These are phyloP conservation scores for Phortica okadai DNA, from an alignment of 2,888 invertebrate genomes.

Conservation along the genomic window DNA sequence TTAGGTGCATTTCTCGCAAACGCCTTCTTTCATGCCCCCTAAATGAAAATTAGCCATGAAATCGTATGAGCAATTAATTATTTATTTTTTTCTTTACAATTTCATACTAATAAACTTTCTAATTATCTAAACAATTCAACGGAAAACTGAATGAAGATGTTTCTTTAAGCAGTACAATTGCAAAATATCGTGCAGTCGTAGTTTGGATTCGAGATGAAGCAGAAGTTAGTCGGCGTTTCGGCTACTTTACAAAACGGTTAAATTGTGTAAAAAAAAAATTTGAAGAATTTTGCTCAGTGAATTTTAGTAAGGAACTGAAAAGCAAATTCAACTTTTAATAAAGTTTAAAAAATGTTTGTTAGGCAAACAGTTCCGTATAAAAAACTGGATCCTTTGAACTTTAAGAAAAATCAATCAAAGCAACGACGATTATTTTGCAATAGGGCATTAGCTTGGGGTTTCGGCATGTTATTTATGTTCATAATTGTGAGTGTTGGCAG, in stretches of 20 bases:
- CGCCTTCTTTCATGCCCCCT: constrained; percentile 7
- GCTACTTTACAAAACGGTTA: constrained; percentile 51
- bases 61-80: constrained; percentile 63
- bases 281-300: constrained; percentile 32
- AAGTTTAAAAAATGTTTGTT: constrained; percentile 60
- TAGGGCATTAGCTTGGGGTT: constrained; percentile 53
- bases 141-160: constrained; percentile 13
- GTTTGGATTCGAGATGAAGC: constrained; percentile 72
- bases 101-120: constrained; percentile 58
- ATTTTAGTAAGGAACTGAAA: constrained; percentile 41
- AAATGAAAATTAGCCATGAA: constrained; percentile 52
- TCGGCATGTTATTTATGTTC: constrained; percentile 68
- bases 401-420: constrained; percentile 45
- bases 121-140: constrained; percentile 52
- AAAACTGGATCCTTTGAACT: constrained; percentile 50
- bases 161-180: constrained; percentile 60
- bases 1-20: constrained; percentile 1
- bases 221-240: constrained; percentile 67
- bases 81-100: constrained; percentile 57
- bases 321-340: constrained; percentile 33
- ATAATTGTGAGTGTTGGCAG: constrained; percentile 65
- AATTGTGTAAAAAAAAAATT: constrained; percentile 21
- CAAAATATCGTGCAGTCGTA: constrained; percentile 59
- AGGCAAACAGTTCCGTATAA: constrained; percentile 47
- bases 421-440: constrained; percentile 19